A percentile compares a stretch with the other conserved stretches of the same genome.
phyloP scores from a whole-genome alignment of 2,888 invertebrate genomes.

The Hydrotaea diabolus region DNA sequence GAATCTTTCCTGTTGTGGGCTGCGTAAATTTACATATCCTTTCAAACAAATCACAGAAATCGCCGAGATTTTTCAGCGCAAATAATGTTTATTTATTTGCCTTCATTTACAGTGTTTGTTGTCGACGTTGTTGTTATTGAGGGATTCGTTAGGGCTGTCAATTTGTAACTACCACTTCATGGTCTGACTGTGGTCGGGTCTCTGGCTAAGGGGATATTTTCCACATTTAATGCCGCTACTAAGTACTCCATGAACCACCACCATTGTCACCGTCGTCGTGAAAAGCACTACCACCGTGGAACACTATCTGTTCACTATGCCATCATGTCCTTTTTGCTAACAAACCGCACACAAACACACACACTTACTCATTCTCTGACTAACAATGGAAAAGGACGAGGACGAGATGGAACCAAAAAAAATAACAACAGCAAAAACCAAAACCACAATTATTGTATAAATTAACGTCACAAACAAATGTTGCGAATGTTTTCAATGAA shows the following conservation, averaged over 20 bases:
- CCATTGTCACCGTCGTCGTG: background rate
- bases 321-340: slow-evolving; percentile 35
- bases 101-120: slow-evolving; percentile 69
- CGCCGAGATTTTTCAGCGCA: slow-evolving; percentile 58
- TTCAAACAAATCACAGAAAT: slow-evolving; percentile 60
- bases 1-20: background rate
- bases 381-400: slow-evolving; percentile 19
- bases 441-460: slow-evolving; percentile 79
- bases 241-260: slow-evolving; percentile 34
- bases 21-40: slow-evolving; percentile 1
- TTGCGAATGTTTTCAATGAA: slow-evolving; percentile 81
- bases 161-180: slow-evolving; percentile 59
- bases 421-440: slow-evolving; percentile 36
- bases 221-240: slow-evolving; percentile 29
- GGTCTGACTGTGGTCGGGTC: slow-evolving; percentile 41
- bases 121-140: slow-evolving; percentile 47
- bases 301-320: slow-evolving; percentile 34
- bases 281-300: slow-evolving; percentile 18
- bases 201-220: background rate
- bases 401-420: slow-evolving; percentile 14
- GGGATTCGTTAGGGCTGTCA: slow-evolving; percentile 70
- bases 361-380: slow-evolving; percentile 4
- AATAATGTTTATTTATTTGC: slow-evolving; percentile 69
- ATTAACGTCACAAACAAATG: slow-evolving; percentile 81
- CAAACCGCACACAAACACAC: slow-evolving; percentile 18